A percentile compares a stretch with the other conserved stretches of the same genome.
These are phyloP conservation scores for Loris lydekkerianus DNA, from an alignment of 2,797 vertebrate genomes.

Conservation along the genomic window DNA sequence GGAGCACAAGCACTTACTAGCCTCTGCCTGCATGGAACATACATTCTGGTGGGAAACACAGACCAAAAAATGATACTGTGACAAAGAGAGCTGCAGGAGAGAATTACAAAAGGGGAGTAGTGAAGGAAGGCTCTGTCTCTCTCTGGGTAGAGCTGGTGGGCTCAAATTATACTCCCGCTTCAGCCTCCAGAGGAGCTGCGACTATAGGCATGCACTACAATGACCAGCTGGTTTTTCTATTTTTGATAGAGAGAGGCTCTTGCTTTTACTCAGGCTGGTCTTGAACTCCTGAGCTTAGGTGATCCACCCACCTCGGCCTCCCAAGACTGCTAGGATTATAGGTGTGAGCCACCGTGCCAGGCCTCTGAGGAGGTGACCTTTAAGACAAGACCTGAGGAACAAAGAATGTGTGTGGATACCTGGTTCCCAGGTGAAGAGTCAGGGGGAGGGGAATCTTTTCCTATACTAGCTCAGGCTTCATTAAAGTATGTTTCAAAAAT, in stretches of 20 bases:
- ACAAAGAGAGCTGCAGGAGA: neutral
- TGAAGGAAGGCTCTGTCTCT: neutral
- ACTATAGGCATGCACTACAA: too few species aligned
- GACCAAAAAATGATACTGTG: neutral
- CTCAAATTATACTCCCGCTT: too few species aligned
- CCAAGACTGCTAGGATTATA: too few species aligned
- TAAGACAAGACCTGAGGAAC: neutral
- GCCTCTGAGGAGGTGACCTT: neutral
- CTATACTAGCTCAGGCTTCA: rapidly evolving
- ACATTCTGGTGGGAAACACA: neutral
- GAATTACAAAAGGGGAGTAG: neutral
- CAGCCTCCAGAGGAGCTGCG: too few species aligned
- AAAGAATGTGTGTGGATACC: neutral
- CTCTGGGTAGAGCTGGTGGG: too few species aligned
- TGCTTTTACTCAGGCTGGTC: too few species aligned
- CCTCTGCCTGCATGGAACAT: neutral
- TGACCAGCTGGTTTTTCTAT: too few species aligned
- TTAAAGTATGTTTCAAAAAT: neutral
- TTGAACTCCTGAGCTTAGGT: too few species aligned
- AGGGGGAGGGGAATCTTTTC: neutral
- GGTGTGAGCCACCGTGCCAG: too few species aligned
- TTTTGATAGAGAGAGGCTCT: too few species aligned
- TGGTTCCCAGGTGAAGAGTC: neutral
- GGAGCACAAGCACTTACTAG: neutral
- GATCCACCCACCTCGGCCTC: too few species aligned